Percentiles rank a stretch among this genome's conserved stretches.
Evolutionary conservation across 2,888 invertebrate genomes (phyloP).

Genomic region (Oxystoma pomonae): DNA sequence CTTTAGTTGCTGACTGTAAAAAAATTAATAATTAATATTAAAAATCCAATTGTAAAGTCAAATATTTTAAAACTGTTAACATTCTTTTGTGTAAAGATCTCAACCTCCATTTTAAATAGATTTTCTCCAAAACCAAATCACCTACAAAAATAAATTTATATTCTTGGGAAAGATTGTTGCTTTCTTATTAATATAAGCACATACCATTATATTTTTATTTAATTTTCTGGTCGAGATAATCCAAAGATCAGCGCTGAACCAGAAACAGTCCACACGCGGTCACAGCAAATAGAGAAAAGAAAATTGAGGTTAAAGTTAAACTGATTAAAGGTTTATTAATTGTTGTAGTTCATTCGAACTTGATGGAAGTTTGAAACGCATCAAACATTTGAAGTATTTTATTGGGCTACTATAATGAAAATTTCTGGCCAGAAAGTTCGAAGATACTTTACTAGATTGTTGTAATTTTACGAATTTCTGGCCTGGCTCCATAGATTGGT

Average conservation of each 20-base stretch:
- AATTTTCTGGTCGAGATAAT: constrained; percentile 79
- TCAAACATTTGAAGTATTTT: no score
- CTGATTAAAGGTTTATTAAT: no score
- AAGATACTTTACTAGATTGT: no score
- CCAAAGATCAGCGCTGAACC: constrained; percentile 93
- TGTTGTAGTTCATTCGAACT: no score
- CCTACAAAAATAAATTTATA: background rate
- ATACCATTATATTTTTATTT: constrained; percentile 53
- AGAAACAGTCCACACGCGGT: constrained; percentile 42
- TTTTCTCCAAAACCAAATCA: background rate
- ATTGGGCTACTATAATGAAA: no score
- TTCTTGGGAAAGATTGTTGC: background rate
- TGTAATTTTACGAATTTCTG: no score
- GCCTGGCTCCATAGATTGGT: no score
- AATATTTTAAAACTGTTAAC: background rate
- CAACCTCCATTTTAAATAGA: background rate
- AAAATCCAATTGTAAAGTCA: background rate
- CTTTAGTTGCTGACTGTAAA: constrained; percentile 42
- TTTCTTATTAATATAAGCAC: constrained; percentile 34
- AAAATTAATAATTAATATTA: constrained; percentile 13
- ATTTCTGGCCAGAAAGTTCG: no score
- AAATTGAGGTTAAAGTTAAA: background rate
- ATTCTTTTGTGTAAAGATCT: background rate
- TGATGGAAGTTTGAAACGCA: no score
- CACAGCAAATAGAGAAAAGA: background rate